Conservation (phyloP, 1,140 invertebrate genomes). For the Arion vulgaris region DNA sequence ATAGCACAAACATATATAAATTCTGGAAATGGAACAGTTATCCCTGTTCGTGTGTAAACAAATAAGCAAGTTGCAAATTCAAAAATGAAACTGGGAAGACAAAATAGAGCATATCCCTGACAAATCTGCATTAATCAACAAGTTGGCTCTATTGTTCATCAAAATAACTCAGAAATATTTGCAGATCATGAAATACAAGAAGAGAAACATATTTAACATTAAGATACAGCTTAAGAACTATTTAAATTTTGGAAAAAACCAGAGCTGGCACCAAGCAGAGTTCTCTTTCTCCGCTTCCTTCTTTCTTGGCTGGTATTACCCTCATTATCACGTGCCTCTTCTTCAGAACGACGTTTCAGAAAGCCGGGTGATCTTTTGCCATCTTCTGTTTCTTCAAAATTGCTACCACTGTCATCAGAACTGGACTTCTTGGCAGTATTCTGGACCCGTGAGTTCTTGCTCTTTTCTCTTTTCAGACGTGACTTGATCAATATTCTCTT, state of each 20-base stretch:
- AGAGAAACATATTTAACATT: background rate
- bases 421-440: constrained; percentile 9
- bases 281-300: constrained; percentile 24
- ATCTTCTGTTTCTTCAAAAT: background rate
- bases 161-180: no score
- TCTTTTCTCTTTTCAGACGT: background rate
- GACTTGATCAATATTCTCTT: background rate
- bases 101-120: no score
- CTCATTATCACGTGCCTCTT: constrained; percentile 20
- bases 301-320: constrained; percentile 13
- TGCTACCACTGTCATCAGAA: background rate
- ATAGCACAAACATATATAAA: no score
- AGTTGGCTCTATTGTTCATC: no score
- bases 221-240: background rate
- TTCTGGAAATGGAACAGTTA: no score
- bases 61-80: no score
- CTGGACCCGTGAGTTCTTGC: background rate
- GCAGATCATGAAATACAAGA: background rate
- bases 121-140: no score
- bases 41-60: no score
- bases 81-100: no score
- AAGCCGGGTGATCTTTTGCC: constrained; percentile 15
- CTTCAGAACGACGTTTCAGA: constrained; percentile 25
- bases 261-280: background rate
- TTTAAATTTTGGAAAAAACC: background rate